A percentile compares a stretch with the other conserved stretches of the same genome.
phyloP scores from a whole-genome alignment of 2,113 vertebrate species.

The Sinosuthora webbiana region DNA sequence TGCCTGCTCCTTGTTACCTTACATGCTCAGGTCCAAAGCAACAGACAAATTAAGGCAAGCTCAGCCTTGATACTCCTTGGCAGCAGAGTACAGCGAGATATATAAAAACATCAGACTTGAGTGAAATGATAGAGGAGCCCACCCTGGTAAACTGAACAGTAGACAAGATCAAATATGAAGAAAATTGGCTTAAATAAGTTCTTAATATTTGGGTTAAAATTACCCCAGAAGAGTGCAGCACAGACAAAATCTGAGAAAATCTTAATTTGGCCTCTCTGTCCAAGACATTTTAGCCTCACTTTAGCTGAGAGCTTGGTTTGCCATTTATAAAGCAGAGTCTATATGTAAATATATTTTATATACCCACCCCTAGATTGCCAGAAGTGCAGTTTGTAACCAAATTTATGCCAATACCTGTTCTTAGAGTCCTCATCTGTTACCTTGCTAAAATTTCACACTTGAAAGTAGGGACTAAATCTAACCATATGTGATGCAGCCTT shows the following conservation, averaged over 20 bases:
- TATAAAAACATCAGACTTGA: background rate
- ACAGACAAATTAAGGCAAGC: background rate
- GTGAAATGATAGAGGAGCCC: background rate
- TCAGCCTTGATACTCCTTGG: background rate
- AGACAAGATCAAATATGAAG: background rate
- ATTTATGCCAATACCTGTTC: conserved; percentile 23
- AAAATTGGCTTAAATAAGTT: background rate
- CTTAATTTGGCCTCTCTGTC: background rate
- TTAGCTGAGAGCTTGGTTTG: background rate
- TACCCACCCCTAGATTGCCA: background rate
- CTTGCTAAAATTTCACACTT: conserved; percentile 4
- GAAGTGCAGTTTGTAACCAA: background rate
- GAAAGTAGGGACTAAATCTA: conserved; percentile 17
- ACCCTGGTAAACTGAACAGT: background rate
- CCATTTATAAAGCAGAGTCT: background rate
- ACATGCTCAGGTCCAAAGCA: background rate
- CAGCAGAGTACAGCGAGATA: background rate
- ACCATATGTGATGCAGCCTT: conserved; percentile 12
- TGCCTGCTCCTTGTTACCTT: background rate
- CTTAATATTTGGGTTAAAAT: background rate
- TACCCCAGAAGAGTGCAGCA: background rate
- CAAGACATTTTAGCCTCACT: background rate
- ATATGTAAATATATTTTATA: background rate
- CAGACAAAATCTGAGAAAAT: background rate
- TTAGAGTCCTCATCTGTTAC: background rate